Conservation (phyloP, 2,113 vertebrate species). For the Nesogale talazaci region DNA sequence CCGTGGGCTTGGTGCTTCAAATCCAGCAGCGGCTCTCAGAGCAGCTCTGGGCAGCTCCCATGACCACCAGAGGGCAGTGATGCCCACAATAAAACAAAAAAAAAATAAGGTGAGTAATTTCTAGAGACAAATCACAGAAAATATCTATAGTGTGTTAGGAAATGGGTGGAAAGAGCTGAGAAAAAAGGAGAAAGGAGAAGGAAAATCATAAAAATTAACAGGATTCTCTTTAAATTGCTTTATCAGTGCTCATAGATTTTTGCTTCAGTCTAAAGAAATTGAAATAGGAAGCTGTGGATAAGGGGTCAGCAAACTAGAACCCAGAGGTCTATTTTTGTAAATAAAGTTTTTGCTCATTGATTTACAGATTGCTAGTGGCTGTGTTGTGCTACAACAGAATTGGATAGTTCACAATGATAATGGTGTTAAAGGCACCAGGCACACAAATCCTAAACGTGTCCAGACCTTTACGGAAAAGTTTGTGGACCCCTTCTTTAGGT, state of each 20-base stretch:
- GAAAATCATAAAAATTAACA: slow-evolving; percentile 14
- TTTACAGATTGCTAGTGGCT: slow-evolving; percentile 4
- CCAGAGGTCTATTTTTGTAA: slow-evolving; percentile 27
- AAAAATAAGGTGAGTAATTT: slow-evolving; percentile 7
- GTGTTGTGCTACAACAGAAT: slow-evolving; percentile 15
- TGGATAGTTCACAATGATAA: background rate
- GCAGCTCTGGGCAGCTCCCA: too few species aligned
- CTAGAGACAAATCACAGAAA: slow-evolving; percentile 33
- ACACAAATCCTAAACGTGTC: background rate
- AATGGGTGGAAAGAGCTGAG: slow-evolving; percentile 11
- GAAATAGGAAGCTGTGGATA: slow-evolving; percentile 43
- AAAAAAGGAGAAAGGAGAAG: background rate
- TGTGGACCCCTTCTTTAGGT: background rate
- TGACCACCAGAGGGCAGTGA: too few species aligned
- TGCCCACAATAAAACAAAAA: too few species aligned
- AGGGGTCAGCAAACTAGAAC: background rate
- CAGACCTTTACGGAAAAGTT: background rate
- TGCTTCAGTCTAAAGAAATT: slow-evolving; percentile 28
- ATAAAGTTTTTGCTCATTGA: slow-evolving; percentile 22
- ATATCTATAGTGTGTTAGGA: slow-evolving; percentile 1
- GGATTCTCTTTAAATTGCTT: slow-evolving; percentile 17
- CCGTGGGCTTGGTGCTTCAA: too few species aligned
- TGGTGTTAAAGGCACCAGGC: slow-evolving; percentile 3
- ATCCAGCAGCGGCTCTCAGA: too few species aligned
- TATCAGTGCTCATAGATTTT: slow-evolving; percentile 14